Evolutionary conservation across 2,113 vertebrate genomes (phyloP).

Genomic region (Erythrolamprus reginae): DNA sequence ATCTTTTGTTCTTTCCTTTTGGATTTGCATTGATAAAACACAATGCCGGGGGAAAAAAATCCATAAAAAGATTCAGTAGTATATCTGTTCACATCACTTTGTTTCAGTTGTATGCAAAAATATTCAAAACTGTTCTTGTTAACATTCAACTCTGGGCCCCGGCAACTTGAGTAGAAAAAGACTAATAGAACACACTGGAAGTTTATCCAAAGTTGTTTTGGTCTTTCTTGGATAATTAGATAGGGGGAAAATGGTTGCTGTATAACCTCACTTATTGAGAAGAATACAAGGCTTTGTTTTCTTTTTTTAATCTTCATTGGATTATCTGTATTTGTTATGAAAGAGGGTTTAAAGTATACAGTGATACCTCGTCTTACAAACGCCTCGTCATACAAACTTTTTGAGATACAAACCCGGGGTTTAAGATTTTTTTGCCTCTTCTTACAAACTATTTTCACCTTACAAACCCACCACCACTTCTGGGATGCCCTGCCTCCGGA

Average conservation of each 20-base stretch:
- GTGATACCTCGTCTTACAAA: no score
- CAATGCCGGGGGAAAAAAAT: not conserved
- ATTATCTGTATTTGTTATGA: no score
- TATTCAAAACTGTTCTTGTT: not conserved
- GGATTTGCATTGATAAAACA: not conserved
- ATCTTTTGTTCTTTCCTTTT: not conserved
- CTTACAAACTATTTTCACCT: no score
- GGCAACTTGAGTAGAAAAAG: not conserved
- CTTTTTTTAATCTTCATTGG: not conserved
- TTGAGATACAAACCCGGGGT: no score
- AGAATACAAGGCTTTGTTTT: not conserved
- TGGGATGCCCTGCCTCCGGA: no score
- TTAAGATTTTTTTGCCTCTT: no score
- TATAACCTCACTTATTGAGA: not conserved
- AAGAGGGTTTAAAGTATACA: no score
- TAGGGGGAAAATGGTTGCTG: not conserved
- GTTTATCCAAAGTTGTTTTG: not conserved
- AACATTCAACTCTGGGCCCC: not conserved
- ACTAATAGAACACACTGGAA: not conserved
- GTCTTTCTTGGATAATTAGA: not conserved
- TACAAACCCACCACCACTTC: no score
- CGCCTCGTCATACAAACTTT: no score
- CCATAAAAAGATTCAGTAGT: not conserved
- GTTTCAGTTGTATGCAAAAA: not conserved
- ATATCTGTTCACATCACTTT: not conserved